phyloP scores from a whole-genome alignment of 2,888 invertebrate species.

The Frankliniella fusca region DNA sequence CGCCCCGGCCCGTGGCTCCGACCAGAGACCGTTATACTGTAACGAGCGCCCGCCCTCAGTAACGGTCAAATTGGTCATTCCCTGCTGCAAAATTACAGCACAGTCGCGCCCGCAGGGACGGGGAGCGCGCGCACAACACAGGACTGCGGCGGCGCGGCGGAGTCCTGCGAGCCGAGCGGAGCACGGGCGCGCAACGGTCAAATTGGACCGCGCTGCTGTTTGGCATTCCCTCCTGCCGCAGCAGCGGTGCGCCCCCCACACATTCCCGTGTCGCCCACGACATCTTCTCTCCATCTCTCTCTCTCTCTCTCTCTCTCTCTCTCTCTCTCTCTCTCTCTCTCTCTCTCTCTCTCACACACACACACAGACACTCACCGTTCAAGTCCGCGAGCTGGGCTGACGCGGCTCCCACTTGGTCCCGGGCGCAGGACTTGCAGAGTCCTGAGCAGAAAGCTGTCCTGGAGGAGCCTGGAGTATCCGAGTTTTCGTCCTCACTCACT shows the following conservation, averaged over 20 bases:
- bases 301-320: neutral
- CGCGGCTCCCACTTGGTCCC: neutral
- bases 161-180: neutral
- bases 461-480: neutral
- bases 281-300: neutral
- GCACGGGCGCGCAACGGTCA: neutral
- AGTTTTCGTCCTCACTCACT: neutral
- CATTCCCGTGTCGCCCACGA: neutral
- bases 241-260: neutral
- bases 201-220: too few species aligned
- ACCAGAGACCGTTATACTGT: neutral
- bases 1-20: neutral
- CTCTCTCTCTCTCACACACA: neutral
- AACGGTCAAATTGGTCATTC: neutral
- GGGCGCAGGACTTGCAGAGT: neutral
- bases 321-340: slow-evolving; percentile 10
- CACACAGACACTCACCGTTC: neutral
- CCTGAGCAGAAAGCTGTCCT: neutral
- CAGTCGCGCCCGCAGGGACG: neutral
- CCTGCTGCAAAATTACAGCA: neutral
- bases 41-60: neutral
- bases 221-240: neutral
- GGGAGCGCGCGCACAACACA: neutral
- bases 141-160: neutral
- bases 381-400: neutral